Evolutionary conservation across 2,888 invertebrate species (phyloP), one percentile per base, ranked within the genome.

Genomic region (Netelia fuscicornis): DNA sequence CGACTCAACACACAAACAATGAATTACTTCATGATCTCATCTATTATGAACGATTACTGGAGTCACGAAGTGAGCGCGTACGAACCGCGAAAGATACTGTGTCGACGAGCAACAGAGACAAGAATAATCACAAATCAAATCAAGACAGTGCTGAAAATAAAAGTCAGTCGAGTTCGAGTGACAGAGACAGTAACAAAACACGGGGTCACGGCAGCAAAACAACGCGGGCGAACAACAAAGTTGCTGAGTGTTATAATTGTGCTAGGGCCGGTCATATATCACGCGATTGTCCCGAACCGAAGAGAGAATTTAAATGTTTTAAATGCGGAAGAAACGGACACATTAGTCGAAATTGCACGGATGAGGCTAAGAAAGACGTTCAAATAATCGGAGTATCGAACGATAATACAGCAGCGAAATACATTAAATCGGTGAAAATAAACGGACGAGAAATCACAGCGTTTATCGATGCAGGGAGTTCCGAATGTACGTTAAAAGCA

Each of bases 401-500:
- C 20, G 70, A 75, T 13, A 20, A 17, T 2, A 9, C 70, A 0
- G 44, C 54, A 0, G 9, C n/a, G 0, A 81, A 75, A 0, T 76
- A 81, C 2, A 0, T 75, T 0, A 81, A 81, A 25, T 0, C 8
- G 0, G 70, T 23, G 1, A 1, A 0, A 2, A 52, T 60, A 3
- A 58, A 75, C 5, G 70, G 70, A 30, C 62, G 75, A 2, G 10
- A 37, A 1, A 54, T 81, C 1, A 52, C n/a, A 2, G 37, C 42
- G 1, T 76, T 81, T 1, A 11, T 76, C 1, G 75, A 81, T 3
- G 9, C 75, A 11, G 81, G 81, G 0, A 75, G 81, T 17, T 48
- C 81, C 0, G 81, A 81, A 8, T 81, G 81, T 13, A 70, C 56
- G 0, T 25, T 84, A 0, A 74, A 76, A 1, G 67, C 68, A 10